Evolutionary conservation across 2,113 vertebrate genomes (phyloP), one percentile per base, ranked within the genome.

Genomic region (Scomber colias): DNA sequence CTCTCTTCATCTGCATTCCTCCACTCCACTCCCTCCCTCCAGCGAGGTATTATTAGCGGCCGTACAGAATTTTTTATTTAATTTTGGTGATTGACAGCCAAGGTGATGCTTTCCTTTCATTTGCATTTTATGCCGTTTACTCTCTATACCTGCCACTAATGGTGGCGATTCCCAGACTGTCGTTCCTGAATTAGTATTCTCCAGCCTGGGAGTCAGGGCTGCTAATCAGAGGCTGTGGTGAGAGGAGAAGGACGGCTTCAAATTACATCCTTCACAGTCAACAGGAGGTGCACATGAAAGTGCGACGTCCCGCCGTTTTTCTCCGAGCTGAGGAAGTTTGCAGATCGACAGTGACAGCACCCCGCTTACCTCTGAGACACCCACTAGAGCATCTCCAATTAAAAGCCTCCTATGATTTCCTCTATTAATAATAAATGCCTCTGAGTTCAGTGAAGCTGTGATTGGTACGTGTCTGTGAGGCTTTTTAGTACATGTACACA

Each of bases 401-500:
- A 94, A 91, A 90, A 90, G 83, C 85, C 85, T 91, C 88, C 89
- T 84, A 85, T 92, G 91, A 94, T 92, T 92, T 91, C 89, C 87
- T 89, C 88, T 87, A 91, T 95, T 93, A 95, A 94, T 95, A 95
- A 95, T 93, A 92, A 90, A 95, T 94, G 89, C 63, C 80, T 66
- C 61, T 72, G 84, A 68, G 89, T 84, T 88, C 19, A 48, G 65
- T n/a, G n/a, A 82, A 85, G 68, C 78, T 82, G 79, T 77, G 85
- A 88, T 83, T 84, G 81, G 65, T 85, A 81, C 10, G 13, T 81
- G 83, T 90, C 87, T 71, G 71, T 16, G 35, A 80, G 87, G 44
- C 56, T 53, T 90, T 83, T 80, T 64, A 56, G 48, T 45, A 27
- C 85, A 83, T 70, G 79, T 64, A 79, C 77, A 85, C 31, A 56